These are phyloP conservation scores for Rutpela maculata DNA, from an alignment of 2,888 invertebrate genomes.

Conservation along the genomic window DNA sequence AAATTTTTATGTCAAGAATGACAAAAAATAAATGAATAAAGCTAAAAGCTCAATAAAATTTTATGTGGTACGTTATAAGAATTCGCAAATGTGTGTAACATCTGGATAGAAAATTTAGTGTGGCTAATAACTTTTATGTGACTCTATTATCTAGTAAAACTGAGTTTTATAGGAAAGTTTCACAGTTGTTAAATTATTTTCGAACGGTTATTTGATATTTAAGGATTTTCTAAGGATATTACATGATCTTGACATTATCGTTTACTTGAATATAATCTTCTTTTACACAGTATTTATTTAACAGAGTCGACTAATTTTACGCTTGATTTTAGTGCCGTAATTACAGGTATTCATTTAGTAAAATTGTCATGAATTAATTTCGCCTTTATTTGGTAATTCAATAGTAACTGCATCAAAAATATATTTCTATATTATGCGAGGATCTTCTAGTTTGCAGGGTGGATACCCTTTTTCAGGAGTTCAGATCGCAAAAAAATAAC, in stretches of 20 bases:
- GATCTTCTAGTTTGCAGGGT: no score
- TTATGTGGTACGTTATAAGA: conserved; percentile 3
- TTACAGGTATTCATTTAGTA: no score
- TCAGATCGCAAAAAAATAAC: no score
- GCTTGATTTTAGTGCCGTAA: no score
- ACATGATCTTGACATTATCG: conserved; percentile 5
- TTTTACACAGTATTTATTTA: no score
- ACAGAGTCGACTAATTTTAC: no score
- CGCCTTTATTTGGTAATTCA: no score
- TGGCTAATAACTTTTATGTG: conserved; percentile 31
- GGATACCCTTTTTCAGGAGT: no score
- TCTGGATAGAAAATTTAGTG: conserved; percentile 22
- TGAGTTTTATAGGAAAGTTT: conserved; percentile 19
- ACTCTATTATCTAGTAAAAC: conserved; percentile 31
- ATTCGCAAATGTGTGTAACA: conserved; percentile 25
- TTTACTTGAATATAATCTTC: neutral
- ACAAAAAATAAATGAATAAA: neutral
- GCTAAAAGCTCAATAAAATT: neutral
- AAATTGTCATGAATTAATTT: no score
- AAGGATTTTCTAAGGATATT: conserved; percentile 10
- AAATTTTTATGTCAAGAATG: neutral
- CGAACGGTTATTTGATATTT: conserved; percentile 9
- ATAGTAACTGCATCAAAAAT: no score
- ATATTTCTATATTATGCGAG: no score
- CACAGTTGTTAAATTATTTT: conserved; percentile 31